Percentiles rank a stretch among this genome's conserved stretches.
These are phyloP conservation scores for Melanerpes aurifrons DNA, from an alignment of 2,113 vertebrate genomes.

Conservation along the genomic window DNA sequence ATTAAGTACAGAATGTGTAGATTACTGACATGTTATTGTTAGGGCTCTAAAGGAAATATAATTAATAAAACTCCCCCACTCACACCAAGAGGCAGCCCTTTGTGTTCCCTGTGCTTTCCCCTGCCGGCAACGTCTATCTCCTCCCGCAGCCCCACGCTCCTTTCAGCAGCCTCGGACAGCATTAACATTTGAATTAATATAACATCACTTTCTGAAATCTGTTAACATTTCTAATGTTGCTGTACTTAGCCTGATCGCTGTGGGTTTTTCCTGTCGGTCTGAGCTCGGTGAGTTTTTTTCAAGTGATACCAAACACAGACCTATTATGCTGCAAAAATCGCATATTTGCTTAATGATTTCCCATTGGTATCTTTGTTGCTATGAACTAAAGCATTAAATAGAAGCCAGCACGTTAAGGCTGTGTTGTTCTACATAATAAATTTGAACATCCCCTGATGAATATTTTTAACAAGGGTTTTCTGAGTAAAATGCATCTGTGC, in stretches of 20 bases:
- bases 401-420: constrained; percentile 45
- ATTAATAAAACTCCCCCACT: constrained; percentile 48
- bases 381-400: constrained; percentile 65
- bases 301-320: constrained; percentile 11
- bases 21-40: constrained; percentile 55
- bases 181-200: constrained; percentile 34
- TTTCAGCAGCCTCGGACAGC: constrained; percentile 28
- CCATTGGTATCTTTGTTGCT: constrained; percentile 71
- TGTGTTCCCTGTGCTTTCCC: constrained; percentile 10
- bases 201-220: constrained; percentile 53
- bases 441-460: constrained; percentile 51
- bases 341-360: constrained; percentile 71
- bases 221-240: constrained; percentile 28
- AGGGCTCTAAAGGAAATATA: constrained; percentile 49
- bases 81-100: constrained; percentile 22
- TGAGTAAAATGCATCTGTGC: constrained; percentile 35
- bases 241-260: neutral
- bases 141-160: neutral
- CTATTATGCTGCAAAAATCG: constrained; percentile 50
- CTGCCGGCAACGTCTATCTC: neutral
- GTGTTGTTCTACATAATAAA: constrained; percentile 70
- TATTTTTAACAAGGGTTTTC: constrained; percentile 59
- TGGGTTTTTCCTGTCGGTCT: neutral
- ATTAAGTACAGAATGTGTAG: constrained; percentile 2
- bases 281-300: constrained; percentile 1